phyloP scores from a whole-genome alignment of 2,113 vertebrate genomes.

The Hydropotes inermis region DNA sequence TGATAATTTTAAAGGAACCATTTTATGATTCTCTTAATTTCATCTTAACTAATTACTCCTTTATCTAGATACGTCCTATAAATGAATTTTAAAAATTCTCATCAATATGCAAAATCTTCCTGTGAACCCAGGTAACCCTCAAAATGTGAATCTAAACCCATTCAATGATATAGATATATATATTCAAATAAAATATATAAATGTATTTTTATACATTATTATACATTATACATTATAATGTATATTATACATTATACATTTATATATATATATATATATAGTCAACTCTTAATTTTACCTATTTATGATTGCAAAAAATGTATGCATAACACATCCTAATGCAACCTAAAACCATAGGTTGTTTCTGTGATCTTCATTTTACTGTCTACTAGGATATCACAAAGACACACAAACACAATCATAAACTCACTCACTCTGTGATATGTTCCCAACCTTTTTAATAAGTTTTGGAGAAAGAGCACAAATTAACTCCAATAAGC shows the following conservation, averaged over 20 bases:
- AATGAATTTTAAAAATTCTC: neutral
- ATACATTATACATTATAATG: too few relatives aligned
- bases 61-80: neutral
- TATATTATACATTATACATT: too few relatives aligned
- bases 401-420: neutral
- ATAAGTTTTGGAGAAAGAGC: neutral
- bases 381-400: neutral
- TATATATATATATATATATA: neutral
- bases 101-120: neutral
- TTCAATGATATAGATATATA: neutral
- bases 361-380: neutral
- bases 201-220: neutral
- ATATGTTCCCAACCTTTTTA: neutral
- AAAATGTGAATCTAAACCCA: conserved; percentile 15
- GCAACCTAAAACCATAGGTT: neutral
- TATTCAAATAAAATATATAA: neutral
- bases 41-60: neutral
- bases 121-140: neutral
- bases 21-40: neutral
- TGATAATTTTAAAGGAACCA: neutral
- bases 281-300: neutral
- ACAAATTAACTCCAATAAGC: neutral
- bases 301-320: neutral
- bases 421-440: neutral
- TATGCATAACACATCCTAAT: neutral